Base-by-base conservation (phyloP, 2,113 vertebrate genomes). In the Eudyptes chrysolophus region DNA sequence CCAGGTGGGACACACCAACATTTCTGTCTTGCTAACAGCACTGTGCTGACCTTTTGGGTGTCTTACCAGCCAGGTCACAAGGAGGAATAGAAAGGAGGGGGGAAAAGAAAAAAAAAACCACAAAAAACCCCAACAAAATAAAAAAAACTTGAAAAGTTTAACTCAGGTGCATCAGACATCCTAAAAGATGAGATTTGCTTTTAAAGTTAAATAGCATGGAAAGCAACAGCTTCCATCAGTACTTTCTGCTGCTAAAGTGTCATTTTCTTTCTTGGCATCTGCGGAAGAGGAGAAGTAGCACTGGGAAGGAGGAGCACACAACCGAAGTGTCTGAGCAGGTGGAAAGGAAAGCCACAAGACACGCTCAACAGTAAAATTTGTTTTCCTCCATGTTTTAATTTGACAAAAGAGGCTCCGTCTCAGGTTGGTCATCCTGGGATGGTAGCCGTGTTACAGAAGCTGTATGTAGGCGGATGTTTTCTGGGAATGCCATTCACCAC, bases 91-190 rank as follows among this genome's bases (percentile, higher is more conserved):
- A 69, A 92, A 64, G 52, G 29, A 27, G 19, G 30, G 9, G 18
- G 29, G 24, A 6, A 16, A 68, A 38, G 42, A 42, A 15, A 16
- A 42, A 42, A 6, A 16, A 70, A 89, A 55, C 64, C 7, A 11
- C 20, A 11, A 15, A 36, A 36, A 57, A 7, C 65, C n/a, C 84
- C 84, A 66, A 40, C 52, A 70, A 78, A 91, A 42, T 40, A 60
- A 72, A 58, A 57, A 66, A 57, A 79, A 62, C 84, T 94, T 93
- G 92, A 93, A 94, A 92, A 95, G 85, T 51, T 92, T 95, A 94
- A 95, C 94, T 94, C 94, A 93, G 96, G 94, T 91, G 94, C 84
- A 86, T 92, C 94, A 84, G 77, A 62, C 74, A 79, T 86, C 60
- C 71, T 76, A 42, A 92, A 81, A 76, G n/a, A 62, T 89, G 68